Evolutionary conservation across 2,113 vertebrate genomes (phyloP).

Genomic region (Argyrosomus japonicus): DNA sequence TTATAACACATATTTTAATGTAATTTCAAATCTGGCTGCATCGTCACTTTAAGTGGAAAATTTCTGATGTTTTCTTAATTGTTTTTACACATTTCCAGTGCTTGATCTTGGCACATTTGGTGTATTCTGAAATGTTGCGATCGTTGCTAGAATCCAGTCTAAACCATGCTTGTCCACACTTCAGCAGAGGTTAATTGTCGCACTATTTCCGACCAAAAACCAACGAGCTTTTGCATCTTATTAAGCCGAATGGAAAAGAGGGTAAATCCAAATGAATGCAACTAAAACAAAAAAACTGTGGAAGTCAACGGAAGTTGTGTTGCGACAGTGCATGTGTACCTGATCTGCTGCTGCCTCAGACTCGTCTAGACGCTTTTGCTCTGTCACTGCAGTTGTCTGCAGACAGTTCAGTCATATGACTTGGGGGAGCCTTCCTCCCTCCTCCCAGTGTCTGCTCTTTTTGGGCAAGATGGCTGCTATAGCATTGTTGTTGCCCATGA

Average conservation of each 20-base stretch:
- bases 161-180: neutral
- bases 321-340: neutral
- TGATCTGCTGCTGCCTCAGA: slow-evolving; percentile 56
- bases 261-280: neutral
- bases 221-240: neutral
- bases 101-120: neutral
- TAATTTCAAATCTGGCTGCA: neutral
- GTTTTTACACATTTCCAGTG: neutral
- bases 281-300: neutral
- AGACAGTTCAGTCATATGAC: slow-evolving; percentile 75
- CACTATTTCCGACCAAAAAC: neutral
- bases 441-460: slow-evolving; percentile 64
- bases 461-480: slow-evolving; percentile 80
- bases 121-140: neutral
- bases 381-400: slow-evolving; percentile 75
- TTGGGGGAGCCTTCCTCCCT: slow-evolving; percentile 51
- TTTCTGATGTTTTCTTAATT: neutral
- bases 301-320: neutral
- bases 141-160: neutral
- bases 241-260: neutral
- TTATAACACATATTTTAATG: neutral
- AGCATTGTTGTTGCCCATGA: slow-evolving; percentile 56
- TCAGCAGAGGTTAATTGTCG: neutral
- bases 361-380: slow-evolving; percentile 73
- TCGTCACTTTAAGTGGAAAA: neutral